A percentile compares a stretch with the other conserved stretches of the same genome.
phyloP scores from a whole-genome alignment of 2,888 invertebrate species.

The Rosalia funebris region DNA sequence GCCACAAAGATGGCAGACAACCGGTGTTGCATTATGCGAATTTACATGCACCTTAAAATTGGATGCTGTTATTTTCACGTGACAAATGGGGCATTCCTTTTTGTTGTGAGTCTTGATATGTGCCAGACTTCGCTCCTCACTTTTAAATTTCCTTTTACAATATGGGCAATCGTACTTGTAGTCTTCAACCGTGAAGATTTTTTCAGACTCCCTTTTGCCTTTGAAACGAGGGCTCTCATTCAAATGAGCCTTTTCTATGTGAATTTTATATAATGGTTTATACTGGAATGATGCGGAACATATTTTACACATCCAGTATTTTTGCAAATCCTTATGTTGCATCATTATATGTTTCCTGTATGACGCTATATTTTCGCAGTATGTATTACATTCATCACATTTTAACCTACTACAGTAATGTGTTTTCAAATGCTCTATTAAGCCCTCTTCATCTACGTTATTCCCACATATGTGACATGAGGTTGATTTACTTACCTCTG shows the following conservation, averaged over 20 bases:
- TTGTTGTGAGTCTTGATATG: slow-evolving; percentile 53
- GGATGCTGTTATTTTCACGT: slow-evolving; percentile 48
- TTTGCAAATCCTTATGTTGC: slow-evolving; percentile 27
- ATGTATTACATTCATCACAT: slow-evolving; percentile 38
- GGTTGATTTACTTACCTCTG: slow-evolving; percentile 12
- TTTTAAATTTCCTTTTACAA: slow-evolving; percentile 43
- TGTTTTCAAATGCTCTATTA: slow-evolving; percentile 43
- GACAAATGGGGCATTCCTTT: slow-evolving; percentile 54
- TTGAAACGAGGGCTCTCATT: slow-evolving; percentile 7
- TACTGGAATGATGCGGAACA: slow-evolving; percentile 43
- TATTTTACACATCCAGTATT: slow-evolving; percentile 40
- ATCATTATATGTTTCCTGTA: slow-evolving; percentile 33
- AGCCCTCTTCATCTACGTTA: slow-evolving; percentile 36
- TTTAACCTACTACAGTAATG: slow-evolving; percentile 38
- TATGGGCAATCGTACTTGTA: slow-evolving; percentile 38
- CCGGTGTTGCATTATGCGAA: slow-evolving; percentile 51
- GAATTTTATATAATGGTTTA: slow-evolving; percentile 46
- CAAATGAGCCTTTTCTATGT: slow-evolving; percentile 39
- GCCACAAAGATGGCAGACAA: slow-evolving; percentile 56
- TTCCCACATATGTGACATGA: slow-evolving; percentile 46
- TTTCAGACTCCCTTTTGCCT: slow-evolving; percentile 14
- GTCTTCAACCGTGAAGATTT: slow-evolving; percentile 14
- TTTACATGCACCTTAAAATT: slow-evolving; percentile 54
- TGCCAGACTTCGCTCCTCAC: slow-evolving; percentile 34
- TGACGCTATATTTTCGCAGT: slow-evolving; percentile 34